phyloP scores from a whole-genome alignment of 2,888 invertebrate genomes.

The Dichetophora obliterata region DNA sequence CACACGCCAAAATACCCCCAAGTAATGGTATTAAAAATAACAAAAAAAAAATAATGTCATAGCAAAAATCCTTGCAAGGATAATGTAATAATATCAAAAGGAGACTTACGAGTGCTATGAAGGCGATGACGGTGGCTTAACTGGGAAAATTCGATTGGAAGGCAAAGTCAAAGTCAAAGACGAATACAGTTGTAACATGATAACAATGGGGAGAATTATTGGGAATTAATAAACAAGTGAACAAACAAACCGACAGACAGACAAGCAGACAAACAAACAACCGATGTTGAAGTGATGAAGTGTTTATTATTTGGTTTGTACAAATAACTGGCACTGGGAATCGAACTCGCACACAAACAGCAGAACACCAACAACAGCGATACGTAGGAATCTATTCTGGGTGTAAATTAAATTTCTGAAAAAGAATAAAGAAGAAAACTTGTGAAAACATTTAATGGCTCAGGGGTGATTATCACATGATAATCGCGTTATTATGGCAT shows the following conservation, averaged over 20 bases:
- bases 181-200: slow-evolving; percentile 13
- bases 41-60: not conserved
- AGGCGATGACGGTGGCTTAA: not conserved
- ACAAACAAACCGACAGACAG: not conserved
- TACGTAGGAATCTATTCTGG: not conserved
- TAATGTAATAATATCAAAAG: slow-evolving; percentile 17
- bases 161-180: not conserved
- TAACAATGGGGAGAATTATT: slow-evolving; percentile 32
- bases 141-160: not conserved
- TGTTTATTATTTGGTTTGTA: not conserved
- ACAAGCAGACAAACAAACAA: not conserved
- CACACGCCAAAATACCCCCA: slow-evolving; percentile 8
- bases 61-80: not conserved
- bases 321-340: not conserved
- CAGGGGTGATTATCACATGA: slow-evolving; percentile 31
- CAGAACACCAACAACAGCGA: not conserved
- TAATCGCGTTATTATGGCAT: slow-evolving; percentile 29
- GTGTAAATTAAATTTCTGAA: slow-evolving; percentile 10
- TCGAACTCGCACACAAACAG: not conserved
- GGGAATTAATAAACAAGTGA: slow-evolving; percentile 28
- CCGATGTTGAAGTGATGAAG: not conserved
- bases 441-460: slow-evolving; percentile 32
- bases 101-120: slow-evolving; percentile 6
- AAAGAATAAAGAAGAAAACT: not conserved
- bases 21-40: not conserved